Evolutionary conservation across 2,113 vertebrate genomes (phyloP).

Genomic region (Ophiodon elongatus): DNA sequence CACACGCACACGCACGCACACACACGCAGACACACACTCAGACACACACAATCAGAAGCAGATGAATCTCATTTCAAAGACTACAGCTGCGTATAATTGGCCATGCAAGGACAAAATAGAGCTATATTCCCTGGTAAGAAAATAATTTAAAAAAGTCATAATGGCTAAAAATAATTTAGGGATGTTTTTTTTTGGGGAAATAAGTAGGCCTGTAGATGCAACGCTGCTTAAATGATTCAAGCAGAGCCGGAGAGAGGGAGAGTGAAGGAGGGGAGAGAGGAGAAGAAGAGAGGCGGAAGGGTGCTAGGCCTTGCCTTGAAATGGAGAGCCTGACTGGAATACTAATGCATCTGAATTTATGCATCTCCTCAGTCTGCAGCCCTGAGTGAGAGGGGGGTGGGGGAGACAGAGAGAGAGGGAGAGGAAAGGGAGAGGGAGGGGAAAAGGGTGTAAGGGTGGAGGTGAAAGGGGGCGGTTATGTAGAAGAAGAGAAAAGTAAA

Average conservation of each 20-base stretch:
- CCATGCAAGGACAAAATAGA: conserved; percentile 58
- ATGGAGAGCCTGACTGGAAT: conserved; percentile 87
- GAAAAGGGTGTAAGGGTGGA: conserved; percentile 72
- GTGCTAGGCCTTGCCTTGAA: conserved; percentile 85
- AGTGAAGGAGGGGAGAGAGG: conserved; percentile 55
- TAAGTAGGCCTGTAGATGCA: conserved; percentile 63
- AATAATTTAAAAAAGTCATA: conserved; percentile 43
- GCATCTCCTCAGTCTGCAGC: conserved; percentile 86
- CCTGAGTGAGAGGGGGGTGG: conserved; percentile 81
- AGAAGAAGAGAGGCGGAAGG: conserved; percentile 71
- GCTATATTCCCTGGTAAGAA: conserved; percentile 35
- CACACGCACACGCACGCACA: conserved; percentile 42
- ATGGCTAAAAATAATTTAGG: conserved; percentile 69
- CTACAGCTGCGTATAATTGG: conserved; percentile 79
- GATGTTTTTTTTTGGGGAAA: conserved; percentile 59
- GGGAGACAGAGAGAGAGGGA: conserved; percentile 59
- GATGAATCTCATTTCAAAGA: conserved; percentile 82
- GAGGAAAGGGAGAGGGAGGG: conserved; percentile 42
- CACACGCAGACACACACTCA: conserved; percentile 47
- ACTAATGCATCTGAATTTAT: conserved; percentile 87
- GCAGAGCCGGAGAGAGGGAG: conserved; percentile 73
- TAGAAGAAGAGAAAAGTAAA: conserved; percentile 73
- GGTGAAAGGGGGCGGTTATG: conserved; percentile 73
- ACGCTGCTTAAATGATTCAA: conserved; percentile 76
- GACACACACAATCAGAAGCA: conserved; percentile 73